Evolutionary conservation across 2,113 vertebrate species (phyloP).

Genomic region (Bombycilla garrulus): DNA sequence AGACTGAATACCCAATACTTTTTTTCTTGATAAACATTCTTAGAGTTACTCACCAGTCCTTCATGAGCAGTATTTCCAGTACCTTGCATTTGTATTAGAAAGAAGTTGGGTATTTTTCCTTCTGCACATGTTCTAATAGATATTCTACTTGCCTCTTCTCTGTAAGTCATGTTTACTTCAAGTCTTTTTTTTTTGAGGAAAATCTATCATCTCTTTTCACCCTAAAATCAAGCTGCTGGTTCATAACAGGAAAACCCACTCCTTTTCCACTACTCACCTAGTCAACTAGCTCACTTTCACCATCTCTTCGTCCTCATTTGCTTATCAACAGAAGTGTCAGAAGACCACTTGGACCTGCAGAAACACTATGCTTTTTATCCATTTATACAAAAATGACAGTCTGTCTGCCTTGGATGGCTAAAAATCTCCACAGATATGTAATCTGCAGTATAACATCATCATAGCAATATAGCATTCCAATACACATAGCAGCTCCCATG

Average conservation of each 20-base stretch:
- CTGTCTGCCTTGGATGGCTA: background rate
- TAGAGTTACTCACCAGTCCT: background rate
- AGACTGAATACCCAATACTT: background rate
- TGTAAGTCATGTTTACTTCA: background rate
- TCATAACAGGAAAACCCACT: background rate
- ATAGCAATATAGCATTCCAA: background rate
- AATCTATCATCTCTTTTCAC: background rate
- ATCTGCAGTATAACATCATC: background rate
- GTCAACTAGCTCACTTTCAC: background rate
- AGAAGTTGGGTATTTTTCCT: background rate
- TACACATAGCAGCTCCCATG: background rate
- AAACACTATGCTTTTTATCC: background rate
- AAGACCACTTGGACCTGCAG: background rate
- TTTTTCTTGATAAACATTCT: background rate
- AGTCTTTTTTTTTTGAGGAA: background rate
- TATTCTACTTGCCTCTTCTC: background rate
- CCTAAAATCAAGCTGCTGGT: background rate
- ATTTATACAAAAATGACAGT: background rate
- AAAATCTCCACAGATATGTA: background rate
- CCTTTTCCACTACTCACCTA: background rate
- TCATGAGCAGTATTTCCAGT: background rate
- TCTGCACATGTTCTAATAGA: background rate
- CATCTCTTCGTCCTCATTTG: background rate
- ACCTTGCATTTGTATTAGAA: background rate
- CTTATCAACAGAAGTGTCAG: background rate